These are phyloP conservation scores for Microtus montanus DNA, from an alignment of 2,113 vertebrate species.

Conservation along the genomic window DNA sequence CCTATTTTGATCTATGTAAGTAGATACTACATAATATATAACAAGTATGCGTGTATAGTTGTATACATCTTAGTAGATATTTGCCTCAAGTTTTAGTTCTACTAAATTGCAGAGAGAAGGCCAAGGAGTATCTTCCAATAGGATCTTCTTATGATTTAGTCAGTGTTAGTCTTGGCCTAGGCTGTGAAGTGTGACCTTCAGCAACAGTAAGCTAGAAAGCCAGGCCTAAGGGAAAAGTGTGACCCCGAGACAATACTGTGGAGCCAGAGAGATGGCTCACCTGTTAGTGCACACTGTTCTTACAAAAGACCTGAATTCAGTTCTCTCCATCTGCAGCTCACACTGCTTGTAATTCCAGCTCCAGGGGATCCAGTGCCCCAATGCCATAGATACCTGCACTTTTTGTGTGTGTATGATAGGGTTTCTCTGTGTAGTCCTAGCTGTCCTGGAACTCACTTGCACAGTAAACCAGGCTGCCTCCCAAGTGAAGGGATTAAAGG, in stretches of 20 bases:
- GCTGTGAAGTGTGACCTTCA: background rate
- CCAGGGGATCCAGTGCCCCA: background rate
- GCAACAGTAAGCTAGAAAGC: background rate
- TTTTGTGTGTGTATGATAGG: background rate
- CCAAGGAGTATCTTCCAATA: background rate
- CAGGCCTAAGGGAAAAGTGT: background rate
- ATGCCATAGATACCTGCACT: background rate
- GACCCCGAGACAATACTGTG: background rate
- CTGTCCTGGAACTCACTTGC: background rate
- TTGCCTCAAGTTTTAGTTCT: slow-evolving; percentile 34
- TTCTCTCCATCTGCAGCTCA: no score
- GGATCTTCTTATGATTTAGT: background rate
- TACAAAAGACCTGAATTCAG: background rate
- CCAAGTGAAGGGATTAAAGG: background rate
- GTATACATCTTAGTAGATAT: background rate
- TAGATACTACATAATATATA: background rate
- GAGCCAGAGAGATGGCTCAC: background rate
- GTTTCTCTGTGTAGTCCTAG: background rate
- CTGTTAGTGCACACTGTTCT: no score
- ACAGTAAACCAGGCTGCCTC: background rate
- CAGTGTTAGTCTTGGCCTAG: background rate
- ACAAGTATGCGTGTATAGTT: background rate
- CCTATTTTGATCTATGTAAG: background rate
- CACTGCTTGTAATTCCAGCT: background rate
- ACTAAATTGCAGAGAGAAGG: background rate